A percentile compares a stretch with the other conserved stretches of the same genome.
phyloP scores from a whole-genome alignment of 2,113 vertebrate genomes.

The Pipa parva region DNA sequence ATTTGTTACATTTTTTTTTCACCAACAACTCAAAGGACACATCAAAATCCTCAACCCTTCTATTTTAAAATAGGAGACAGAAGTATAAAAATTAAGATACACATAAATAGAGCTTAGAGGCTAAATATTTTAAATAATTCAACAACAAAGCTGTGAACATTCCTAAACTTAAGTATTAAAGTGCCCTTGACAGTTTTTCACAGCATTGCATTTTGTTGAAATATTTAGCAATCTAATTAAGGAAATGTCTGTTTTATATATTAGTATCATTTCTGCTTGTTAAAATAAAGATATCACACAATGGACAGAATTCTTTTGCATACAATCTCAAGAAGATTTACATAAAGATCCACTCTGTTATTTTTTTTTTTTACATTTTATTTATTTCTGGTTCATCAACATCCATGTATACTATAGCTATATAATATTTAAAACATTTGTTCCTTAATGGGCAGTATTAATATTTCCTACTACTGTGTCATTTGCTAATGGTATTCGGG shows the following conservation, averaged over 20 bases:
- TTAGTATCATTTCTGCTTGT: conserved; percentile 73
- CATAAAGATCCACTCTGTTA: conserved; percentile 67
- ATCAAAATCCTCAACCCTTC: conserved; percentile 60
- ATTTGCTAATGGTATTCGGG: conserved; percentile 66
- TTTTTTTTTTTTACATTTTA: conserved; percentile 70
- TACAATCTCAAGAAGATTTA: conserved; percentile 70
- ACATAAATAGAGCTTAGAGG: conserved; percentile 79
- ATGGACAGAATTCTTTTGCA: conserved; percentile 68
- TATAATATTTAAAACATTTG: conserved; percentile 72
- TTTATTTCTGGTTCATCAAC: conserved; percentile 66
- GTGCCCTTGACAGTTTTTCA: conserved; percentile 83
- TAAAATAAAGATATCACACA: conserved; percentile 73
- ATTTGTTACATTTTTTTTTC: too few species aligned
- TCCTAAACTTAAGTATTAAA: conserved; percentile 84
- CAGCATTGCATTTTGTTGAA: conserved; percentile 73
- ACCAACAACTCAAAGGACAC: too few species aligned
- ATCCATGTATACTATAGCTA: conserved; percentile 51
- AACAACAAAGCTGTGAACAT: conserved; percentile 74
- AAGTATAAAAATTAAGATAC: conserved; percentile 75
- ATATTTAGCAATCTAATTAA: conserved; percentile 86
- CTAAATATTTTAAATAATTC: conserved; percentile 77
- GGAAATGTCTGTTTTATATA: conserved; percentile 80
- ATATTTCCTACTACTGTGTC: conserved; percentile 66
- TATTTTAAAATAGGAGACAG: conserved; percentile 71
- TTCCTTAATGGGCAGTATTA: conserved; percentile 72